Percentiles rank a stretch among this genome's conserved stretches.
phyloP scores from a whole-genome alignment of 2,888 invertebrate species.

The Brenthis hecate region DNA sequence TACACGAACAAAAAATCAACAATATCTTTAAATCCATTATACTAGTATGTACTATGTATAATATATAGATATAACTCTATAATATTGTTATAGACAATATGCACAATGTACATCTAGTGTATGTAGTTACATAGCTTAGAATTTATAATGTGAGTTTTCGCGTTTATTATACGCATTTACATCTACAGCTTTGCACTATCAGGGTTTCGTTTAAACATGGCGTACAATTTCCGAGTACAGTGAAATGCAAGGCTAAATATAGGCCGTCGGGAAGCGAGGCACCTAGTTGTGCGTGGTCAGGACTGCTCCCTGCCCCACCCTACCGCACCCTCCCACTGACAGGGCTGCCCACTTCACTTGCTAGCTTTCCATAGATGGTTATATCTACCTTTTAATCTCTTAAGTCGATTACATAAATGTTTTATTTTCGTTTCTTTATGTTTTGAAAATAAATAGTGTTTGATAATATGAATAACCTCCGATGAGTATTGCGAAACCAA shows the following conservation, averaged over 20 bases:
- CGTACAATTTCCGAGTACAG: constrained; percentile 47
- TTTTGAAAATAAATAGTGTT: constrained; percentile 1
- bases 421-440: constrained; percentile 9
- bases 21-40: too few relatives aligned
- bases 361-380: constrained; percentile 20
- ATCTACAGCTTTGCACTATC: constrained; percentile 20
- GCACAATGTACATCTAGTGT: too few relatives aligned
- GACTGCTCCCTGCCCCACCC: constrained; percentile 54
- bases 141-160: constrained; percentile 1
- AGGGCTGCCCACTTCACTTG: constrained; percentile 42
- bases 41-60: too few relatives aligned
- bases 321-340: constrained; percentile 39
- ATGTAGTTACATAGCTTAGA: neutral
- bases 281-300: constrained; percentile 77
- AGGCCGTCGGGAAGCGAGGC: constrained; percentile 58
- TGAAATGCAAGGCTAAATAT: constrained; percentile 76
- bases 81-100: too few relatives aligned
- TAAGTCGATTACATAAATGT: constrained; percentile 12
- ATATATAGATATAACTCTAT: too few relatives aligned
- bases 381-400: constrained; percentile 22
- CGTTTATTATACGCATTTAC: constrained; percentile 4
- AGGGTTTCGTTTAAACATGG: constrained; percentile 41
- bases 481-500: neutral
- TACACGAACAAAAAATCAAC: too few relatives aligned
- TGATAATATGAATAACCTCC: neutral